A percentile compares a stretch with the other conserved stretches of the same genome.
phyloP scores from a whole-genome alignment of 1,140 invertebrate genomes.

The Cheumatopsyche charites region DNA sequence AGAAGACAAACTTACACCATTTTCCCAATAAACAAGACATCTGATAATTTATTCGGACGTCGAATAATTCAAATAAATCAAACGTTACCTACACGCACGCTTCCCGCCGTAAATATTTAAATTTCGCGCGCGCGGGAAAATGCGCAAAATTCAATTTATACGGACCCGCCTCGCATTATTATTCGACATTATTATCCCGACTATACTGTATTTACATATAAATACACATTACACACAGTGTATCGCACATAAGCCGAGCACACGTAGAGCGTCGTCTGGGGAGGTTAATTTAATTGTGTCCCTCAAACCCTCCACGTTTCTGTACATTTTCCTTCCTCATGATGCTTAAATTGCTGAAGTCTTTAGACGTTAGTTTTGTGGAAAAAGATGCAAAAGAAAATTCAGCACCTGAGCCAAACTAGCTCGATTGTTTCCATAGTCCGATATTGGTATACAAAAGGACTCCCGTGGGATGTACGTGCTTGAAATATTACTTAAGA shows the following conservation, averaged over 20 bases:
- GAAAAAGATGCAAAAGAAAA: slow-evolving; percentile 9
- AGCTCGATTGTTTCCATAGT: slow-evolving; percentile 11
- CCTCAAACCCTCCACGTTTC: neutral
- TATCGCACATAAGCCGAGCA: neutral
- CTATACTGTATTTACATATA: too few species aligned
- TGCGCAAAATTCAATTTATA: too few species aligned
- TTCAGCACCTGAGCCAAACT: slow-evolving; percentile 11
- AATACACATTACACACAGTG: too few species aligned
- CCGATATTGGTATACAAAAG: slow-evolving; percentile 11
- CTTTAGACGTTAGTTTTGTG: slow-evolving; percentile 19
- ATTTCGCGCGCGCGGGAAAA: neutral
- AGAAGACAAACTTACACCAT: too few species aligned
- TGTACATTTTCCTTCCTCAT: slow-evolving; percentile 15
- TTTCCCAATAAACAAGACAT: too few species aligned
- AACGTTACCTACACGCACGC: neutral
- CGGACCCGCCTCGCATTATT: too few species aligned
- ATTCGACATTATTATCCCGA: too few species aligned
- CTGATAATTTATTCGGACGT: neutral
- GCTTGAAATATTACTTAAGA: neutral
- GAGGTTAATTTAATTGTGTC: slow-evolving; percentile 8
- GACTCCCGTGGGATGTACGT: neutral
- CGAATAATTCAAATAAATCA: too few species aligned
- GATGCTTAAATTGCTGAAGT: slow-evolving; percentile 3
- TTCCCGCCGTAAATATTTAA: neutral
- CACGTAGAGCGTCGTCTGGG: slow-evolving; percentile 3